Evolutionary conservation across 2,888 invertebrate genomes (phyloP).

Genomic region (Cotesia congregata): DNA sequence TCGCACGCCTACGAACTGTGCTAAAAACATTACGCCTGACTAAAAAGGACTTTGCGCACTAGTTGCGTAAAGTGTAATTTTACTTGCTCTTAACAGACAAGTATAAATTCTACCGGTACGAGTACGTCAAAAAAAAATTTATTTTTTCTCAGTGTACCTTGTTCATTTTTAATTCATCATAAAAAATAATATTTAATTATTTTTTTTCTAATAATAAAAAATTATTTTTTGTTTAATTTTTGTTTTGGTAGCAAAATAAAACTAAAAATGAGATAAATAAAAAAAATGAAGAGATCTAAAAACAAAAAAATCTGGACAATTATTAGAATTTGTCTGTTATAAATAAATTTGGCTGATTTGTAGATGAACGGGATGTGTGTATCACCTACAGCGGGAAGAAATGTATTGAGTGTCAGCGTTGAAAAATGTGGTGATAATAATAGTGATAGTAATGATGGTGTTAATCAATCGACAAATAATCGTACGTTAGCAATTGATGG

Average conservation of each 20-base stretch:
- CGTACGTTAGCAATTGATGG: background rate
- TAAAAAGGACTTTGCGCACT: too few species aligned
- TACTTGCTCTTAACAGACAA: too few species aligned
- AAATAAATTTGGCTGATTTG: constrained; percentile 64
- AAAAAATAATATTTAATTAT: too few species aligned
- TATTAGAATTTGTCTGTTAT: constrained; percentile 29
- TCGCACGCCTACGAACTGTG: too few species aligned
- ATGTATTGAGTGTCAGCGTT: constrained; percentile 58
- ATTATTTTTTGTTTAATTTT: too few species aligned
- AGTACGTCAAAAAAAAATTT: too few species aligned
- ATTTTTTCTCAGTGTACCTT: too few species aligned
- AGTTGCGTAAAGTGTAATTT: too few species aligned
- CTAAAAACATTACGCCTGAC: too few species aligned
- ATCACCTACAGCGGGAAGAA: constrained; percentile 74
- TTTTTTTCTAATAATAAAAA: too few species aligned
- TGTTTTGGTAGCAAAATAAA: background rate
- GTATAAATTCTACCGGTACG: too few species aligned
- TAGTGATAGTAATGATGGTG: constrained; percentile 57
- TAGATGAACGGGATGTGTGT: constrained; percentile 87
- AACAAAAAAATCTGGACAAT: constrained; percentile 19
- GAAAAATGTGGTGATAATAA: constrained; percentile 56
- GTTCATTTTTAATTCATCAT: too few species aligned
- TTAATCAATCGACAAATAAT: constrained; percentile 42
- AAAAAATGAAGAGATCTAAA: constrained; percentile 9
- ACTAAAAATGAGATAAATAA: constrained; percentile 9